Conservation (phyloP, 2,113 vertebrate species). For the Crotalus tigris region DNA sequence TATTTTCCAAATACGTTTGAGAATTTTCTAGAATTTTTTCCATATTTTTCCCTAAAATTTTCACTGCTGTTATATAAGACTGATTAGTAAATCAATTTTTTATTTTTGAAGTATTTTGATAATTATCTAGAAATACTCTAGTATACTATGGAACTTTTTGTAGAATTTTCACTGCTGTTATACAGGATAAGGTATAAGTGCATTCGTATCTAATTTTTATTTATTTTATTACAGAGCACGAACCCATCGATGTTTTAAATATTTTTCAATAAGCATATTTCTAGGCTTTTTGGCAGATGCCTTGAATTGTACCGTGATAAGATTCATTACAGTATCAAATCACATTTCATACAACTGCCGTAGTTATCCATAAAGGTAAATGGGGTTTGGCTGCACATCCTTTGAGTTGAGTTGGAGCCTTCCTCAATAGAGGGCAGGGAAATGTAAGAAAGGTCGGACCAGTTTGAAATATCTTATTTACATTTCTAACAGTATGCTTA, state of each 20-base stretch:
- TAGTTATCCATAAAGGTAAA: background rate
- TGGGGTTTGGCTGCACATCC: background rate
- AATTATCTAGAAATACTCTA: background rate
- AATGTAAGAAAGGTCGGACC: background rate
- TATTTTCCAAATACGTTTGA: background rate
- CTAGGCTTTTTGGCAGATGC: background rate
- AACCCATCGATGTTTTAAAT: background rate
- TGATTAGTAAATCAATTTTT: background rate
- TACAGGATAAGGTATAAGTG: background rate
- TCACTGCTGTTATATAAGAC: background rate
- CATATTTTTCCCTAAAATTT: background rate
- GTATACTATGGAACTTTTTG: background rate
- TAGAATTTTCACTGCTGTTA: background rate
- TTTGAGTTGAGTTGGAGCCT: background rate
- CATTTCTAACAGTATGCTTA: background rate
- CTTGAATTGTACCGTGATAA: background rate
- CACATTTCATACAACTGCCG: background rate
- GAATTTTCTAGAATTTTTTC: background rate
- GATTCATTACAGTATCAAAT: background rate
- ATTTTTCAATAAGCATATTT: background rate
- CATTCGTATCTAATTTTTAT: background rate
- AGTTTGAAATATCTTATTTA: background rate
- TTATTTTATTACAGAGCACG: background rate
- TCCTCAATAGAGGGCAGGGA: background rate
- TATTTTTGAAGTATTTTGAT: background rate